Conservation (phyloP, 2,888 invertebrate genomes). For the Agriopis leucophaearia region DNA sequence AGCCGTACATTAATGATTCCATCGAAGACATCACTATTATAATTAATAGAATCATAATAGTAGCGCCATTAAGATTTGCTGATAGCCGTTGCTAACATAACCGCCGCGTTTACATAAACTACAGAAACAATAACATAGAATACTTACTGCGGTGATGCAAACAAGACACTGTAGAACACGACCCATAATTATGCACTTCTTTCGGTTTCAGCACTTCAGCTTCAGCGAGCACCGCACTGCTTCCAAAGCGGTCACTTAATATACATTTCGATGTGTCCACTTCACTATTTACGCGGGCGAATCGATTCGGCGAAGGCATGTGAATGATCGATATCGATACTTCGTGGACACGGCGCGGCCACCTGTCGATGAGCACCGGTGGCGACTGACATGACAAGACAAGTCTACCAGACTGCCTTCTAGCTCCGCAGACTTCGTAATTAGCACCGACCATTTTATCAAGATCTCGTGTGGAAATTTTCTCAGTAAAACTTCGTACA, state of each 20-base stretch:
- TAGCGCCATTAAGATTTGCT: constrained; percentile 24
- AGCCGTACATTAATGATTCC: neutral
- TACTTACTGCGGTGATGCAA: constrained; percentile 68
- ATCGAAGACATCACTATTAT: constrained; percentile 4
- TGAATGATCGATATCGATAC: constrained; percentile 54
- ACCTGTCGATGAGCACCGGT: constrained; percentile 53
- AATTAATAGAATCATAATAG: constrained; percentile 31
- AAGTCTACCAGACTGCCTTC: constrained; percentile 38
- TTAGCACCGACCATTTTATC: constrained; percentile 43
- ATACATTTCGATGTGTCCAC: constrained; percentile 59
- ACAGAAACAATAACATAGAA: constrained; percentile 25
- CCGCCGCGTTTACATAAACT: constrained; percentile 24
- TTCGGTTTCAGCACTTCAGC: constrained; percentile 44
- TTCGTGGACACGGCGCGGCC: constrained; percentile 58
- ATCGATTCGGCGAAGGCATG: constrained; percentile 55
- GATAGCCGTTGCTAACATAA: constrained; percentile 14
- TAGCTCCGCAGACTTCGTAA: constrained; percentile 46
- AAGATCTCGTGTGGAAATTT: constrained; percentile 27
- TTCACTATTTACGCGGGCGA: constrained; percentile 56
- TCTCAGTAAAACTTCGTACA: constrained; percentile 16
- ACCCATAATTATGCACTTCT: constrained; percentile 60
- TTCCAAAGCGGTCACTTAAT: constrained; percentile 51
- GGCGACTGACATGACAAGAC: constrained; percentile 56
- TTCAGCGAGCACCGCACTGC: constrained; percentile 50
- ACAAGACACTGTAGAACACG: constrained; percentile 63